A percentile compares a stretch with the other conserved stretches of the same genome.
Evolutionary conservation across 2,797 vertebrate genomes (phyloP).

Genomic region (Moxostoma hubbsi): DNA sequence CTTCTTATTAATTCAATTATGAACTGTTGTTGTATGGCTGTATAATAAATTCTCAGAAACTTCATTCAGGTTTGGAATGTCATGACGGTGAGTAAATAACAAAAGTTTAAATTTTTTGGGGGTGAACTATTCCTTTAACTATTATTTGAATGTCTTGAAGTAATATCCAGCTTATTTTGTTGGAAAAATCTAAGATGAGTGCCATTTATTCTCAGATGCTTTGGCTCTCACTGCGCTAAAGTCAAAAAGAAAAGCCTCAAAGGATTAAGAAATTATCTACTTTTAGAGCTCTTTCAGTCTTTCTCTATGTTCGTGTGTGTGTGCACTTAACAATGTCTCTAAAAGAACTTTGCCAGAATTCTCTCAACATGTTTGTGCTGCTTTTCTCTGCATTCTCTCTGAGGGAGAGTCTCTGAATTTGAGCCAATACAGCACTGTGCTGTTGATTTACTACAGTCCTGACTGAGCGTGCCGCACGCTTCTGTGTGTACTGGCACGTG

Average conservation of each 20-base stretch:
- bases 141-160: background rate
- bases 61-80: too few relatives aligned
- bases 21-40: too few relatives aligned
- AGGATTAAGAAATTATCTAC: too few relatives aligned
- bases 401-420: slow-evolving; percentile 24
- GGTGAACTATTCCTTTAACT: too few relatives aligned
- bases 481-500: slow-evolving; percentile 33
- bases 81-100: too few relatives aligned
- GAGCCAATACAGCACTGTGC: slow-evolving; percentile 29
- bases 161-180: background rate
- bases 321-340: background rate
- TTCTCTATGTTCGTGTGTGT: too few relatives aligned
- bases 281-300: too few relatives aligned
- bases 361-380: too few relatives aligned
- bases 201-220: background rate
- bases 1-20: too few relatives aligned
- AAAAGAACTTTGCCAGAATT: background rate
- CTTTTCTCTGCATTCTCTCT: slow-evolving; percentile 2
- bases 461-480: background rate
- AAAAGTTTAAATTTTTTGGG: slow-evolving; percentile 3
- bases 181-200: background rate
- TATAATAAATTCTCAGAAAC: too few relatives aligned
- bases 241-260: background rate
- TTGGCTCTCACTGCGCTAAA: background rate
- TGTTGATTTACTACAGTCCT: slow-evolving; percentile 40